Evolutionary conservation across 2,113 vertebrate species (phyloP).

Genomic region (Atlantisia rogersi): DNA sequence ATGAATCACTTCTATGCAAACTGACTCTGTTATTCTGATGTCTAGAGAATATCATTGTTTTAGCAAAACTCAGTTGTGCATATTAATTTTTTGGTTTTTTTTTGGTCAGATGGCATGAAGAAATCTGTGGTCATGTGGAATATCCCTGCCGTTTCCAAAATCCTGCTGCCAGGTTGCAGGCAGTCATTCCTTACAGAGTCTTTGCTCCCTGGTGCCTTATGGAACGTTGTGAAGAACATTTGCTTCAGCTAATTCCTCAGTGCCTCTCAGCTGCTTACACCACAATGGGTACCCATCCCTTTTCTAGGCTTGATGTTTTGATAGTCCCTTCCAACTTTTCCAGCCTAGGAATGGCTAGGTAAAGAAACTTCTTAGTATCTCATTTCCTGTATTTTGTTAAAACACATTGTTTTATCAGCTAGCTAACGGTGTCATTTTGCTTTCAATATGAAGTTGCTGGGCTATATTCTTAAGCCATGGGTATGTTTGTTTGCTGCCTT

Average conservation of each 20-base stretch:
- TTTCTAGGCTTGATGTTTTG: constrained; percentile 91
- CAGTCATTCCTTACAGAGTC: constrained; percentile 86
- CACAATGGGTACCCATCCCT: constrained; percentile 90
- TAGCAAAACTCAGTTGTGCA: neutral
- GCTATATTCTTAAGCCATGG: neutral
- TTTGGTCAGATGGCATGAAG: constrained; percentile 56
- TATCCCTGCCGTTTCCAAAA: constrained; percentile 91
- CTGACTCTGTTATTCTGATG: neutral
- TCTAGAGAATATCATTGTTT: neutral
- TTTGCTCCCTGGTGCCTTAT: constrained; percentile 84
- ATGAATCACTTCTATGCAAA: neutral
- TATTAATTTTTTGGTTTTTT: neutral
- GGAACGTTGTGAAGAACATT: constrained; percentile 72
- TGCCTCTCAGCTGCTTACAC: constrained; percentile 88
- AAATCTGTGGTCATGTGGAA: constrained; percentile 83
- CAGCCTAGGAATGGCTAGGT: constrained; percentile 98
- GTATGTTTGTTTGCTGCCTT: constrained; percentile 16
- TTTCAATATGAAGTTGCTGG: neutral
- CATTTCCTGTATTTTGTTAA: neutral
- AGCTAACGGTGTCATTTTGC: neutral
- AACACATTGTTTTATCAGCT: neutral
- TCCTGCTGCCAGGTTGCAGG: constrained; percentile 72
- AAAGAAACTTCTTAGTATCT: constrained; percentile 29
- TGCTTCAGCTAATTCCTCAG: constrained; percentile 80
- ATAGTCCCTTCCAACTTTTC: constrained; percentile 93